Percentiles rank a stretch among this genome's conserved stretches.
These are phyloP conservation scores for Heterochromis multidens DNA, from an alignment of 2,113 vertebrate genomes.

Conservation along the genomic window DNA sequence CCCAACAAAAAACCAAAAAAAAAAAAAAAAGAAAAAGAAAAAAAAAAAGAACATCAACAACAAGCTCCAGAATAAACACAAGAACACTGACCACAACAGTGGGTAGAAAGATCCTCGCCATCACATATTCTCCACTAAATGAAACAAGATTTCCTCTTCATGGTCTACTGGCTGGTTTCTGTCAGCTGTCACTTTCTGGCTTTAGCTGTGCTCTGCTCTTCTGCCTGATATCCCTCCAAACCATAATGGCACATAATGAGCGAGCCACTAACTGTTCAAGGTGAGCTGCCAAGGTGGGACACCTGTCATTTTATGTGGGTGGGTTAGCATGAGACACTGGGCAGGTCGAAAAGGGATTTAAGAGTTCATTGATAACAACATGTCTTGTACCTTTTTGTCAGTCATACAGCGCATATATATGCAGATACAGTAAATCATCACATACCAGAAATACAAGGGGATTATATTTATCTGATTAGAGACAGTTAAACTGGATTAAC, in stretches of 20 bases:
- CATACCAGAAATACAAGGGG: neutral
- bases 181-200: constrained; percentile 38
- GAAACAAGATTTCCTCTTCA: constrained; percentile 49
- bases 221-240: constrained; percentile 16
- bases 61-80: constrained; percentile 30
- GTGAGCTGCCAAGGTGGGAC: constrained; percentile 15
- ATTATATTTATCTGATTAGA: constrained; percentile 5
- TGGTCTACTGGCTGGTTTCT: constrained; percentile 26
- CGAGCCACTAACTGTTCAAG: constrained; percentile 3
- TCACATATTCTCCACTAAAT: neutral
- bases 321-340: neutral
- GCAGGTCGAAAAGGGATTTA: neutral
- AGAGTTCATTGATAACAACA: neutral
- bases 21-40: no score
- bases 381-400: neutral
- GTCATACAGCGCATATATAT: neutral
- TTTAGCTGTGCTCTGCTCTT: neutral
- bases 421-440: neutral
- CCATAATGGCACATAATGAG: constrained; percentile 37
- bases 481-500: neutral
- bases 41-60: constrained; percentile 31
- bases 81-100: constrained; percentile 13
- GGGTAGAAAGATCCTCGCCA: neutral
- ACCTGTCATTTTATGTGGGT: constrained; percentile 15
- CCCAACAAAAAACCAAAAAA: no score